Percentiles rank a stretch among this genome's conserved stretches.
phyloP scores from a whole-genome alignment of 2,888 invertebrate species.

The Lordiphosa fenestrarum region DNA sequence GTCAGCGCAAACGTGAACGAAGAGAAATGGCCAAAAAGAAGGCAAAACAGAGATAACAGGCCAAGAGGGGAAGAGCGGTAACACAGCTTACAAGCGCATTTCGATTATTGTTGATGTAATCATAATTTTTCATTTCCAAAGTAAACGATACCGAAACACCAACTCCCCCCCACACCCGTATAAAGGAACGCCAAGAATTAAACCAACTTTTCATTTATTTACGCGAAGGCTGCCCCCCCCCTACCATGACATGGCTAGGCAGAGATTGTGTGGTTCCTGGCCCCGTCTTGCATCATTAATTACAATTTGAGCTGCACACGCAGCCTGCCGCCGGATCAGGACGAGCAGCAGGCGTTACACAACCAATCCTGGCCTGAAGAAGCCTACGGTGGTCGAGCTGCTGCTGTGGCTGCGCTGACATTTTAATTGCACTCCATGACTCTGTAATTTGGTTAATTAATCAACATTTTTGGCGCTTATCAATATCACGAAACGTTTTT shows the following conservation, averaged over 20 bases:
- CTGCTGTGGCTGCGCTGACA: conserved; percentile 66
- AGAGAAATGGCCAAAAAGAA: conserved; percentile 66
- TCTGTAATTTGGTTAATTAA: conserved; percentile 69
- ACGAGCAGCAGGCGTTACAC: conserved; percentile 20
- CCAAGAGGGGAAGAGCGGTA: conserved; percentile 32
- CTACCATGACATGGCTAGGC: conserved; percentile 39
- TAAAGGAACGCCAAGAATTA: conserved; percentile 66
- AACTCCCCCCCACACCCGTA: conserved; percentile 17
- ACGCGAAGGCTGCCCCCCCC: conserved; percentile 55
- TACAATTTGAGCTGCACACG: conserved; percentile 66
- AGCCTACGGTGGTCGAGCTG: no score
- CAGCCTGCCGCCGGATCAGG: no score
- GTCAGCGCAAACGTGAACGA: conserved; percentile 67
- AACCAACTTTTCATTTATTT: conserved; percentile 72
- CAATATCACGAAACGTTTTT: conserved; percentile 34
- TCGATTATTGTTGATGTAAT: conserved; percentile 74
- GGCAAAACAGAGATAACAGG: conserved; percentile 20
- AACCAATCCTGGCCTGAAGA: conserved; percentile 32
- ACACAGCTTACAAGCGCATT: conserved; percentile 72
- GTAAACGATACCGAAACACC: conserved; percentile 59
- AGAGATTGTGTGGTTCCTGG: conserved; percentile 20
- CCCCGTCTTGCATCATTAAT: conserved; percentile 67
- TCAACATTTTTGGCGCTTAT: conserved; percentile 50
- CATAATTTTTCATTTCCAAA: conserved; percentile 75
- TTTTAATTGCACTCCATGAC: conserved; percentile 70